phyloP scores from a whole-genome alignment of 2,113 vertebrate species.

The Campylomormyrus numenius region DNA sequence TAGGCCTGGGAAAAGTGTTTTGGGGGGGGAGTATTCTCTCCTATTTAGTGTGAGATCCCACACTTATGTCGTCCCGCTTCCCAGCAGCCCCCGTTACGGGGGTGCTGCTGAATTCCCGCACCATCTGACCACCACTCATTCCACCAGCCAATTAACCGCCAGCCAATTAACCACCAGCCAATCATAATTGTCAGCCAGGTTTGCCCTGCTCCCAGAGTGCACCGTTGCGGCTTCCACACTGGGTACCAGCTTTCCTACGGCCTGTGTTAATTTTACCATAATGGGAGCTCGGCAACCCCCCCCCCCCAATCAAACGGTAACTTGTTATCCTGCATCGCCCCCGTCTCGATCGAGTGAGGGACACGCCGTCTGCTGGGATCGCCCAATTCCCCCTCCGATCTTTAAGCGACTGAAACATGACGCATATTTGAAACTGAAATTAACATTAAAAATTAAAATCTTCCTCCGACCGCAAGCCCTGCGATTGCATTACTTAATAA shows the following conservation, averaged over 20 bases:
- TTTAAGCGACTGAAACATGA: constrained; percentile 16
- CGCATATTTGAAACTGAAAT: constrained; percentile 27
- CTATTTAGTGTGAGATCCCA: background rate
- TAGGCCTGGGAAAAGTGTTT: background rate
- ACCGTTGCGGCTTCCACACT: background rate
- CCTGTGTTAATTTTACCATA: constrained; percentile 27
- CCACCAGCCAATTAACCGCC: background rate
- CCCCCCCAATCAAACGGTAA: constrained; percentile 17
- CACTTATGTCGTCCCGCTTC: background rate
- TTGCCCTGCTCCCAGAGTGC: background rate
- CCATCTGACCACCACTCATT: background rate
- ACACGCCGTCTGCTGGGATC: background rate
- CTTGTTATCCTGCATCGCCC: background rate
- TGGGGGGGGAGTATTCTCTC: background rate
- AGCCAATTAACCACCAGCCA: background rate
- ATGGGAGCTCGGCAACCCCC: constrained; percentile 31
- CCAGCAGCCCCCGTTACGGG: background rate
- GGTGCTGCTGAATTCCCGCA: background rate
- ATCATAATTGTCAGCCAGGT: background rate
- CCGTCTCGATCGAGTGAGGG: constrained; percentile 16
- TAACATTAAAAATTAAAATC: constrained; percentile 12
- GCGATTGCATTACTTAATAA: constrained; percentile 62
- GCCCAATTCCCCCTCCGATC: constrained; percentile 52
- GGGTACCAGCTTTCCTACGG: background rate
- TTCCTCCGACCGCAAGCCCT: constrained; percentile 36